Base-by-base conservation (phyloP, 2,797 vertebrate genomes). In the Meda fulgida region DNA sequence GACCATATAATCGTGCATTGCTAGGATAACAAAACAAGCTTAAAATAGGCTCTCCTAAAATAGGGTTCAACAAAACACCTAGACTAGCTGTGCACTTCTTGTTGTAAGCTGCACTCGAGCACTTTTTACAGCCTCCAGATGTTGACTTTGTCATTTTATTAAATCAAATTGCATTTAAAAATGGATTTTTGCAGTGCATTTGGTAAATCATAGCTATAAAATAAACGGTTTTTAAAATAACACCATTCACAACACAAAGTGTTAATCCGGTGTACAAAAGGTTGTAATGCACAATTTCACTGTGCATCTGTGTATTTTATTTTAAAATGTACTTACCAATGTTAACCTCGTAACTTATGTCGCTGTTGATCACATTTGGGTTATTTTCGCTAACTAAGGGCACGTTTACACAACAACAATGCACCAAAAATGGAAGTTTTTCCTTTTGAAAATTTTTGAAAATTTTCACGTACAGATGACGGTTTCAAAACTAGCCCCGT, bases 1-100 rank as follows among this genome's bases (percentile, higher is more conserved):
- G n/a, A 48, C 26, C 38, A 82, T 82, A 34, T 73, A 34, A 72
- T 43, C 18, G 7, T 63, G 67, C n/a, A 18, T 73, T 82, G 19
- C 21, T 18, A 21, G 38, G 19, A 36, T 55, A 53, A 53, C 72
- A 75, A 75, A 75, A 36, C 29, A 23, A 76, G 48, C 48, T 55
- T 36, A 36, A 23, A 76, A 76, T 76, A 76, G 48, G 31, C 19
- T 23, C 11, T 16, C 11, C 34, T 36, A 14, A 34, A 76, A 36
- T 23, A 36, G 73, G 21, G 48, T 76, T 55, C 21, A 55, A 76
- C 31, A 76, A 36, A 76, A 76, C 29, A 34, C 48, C 72, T 55
- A 55, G 48, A 75, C 29, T 34, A 76, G 29, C 31, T 36, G 48
- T 34, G 48, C 31, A 5, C 19, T 29, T 53, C 48, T 75, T 75